Conservation (phyloP, 2,888 invertebrate species). For the Pedicia rivosa region DNA sequence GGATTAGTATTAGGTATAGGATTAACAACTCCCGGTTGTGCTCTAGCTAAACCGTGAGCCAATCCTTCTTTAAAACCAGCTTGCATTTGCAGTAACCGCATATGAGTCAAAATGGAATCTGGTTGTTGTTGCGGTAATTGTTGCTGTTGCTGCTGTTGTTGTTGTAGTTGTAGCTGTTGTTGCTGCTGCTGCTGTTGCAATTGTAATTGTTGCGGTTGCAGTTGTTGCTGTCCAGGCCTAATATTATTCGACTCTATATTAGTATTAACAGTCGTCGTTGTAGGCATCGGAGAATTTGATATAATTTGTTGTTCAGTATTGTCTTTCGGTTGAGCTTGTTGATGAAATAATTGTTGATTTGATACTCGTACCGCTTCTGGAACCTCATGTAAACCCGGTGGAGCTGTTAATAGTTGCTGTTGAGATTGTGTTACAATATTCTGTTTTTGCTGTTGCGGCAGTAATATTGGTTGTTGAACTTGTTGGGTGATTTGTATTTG, state of each 20-base stretch:
- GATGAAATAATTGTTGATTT: constrained; percentile 33
- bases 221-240: constrained; percentile 12
- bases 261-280: constrained; percentile 22
- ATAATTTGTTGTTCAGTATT: constrained; percentile 20
- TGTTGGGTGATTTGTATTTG: constrained; percentile 13
- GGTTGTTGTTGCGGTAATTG: constrained; percentile 28
- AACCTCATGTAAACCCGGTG: constrained; percentile 39
- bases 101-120: constrained; percentile 29
- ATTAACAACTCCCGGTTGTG: constrained; percentile 15
- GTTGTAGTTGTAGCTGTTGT: constrained; percentile 22
- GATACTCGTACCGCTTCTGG: constrained; percentile 40
- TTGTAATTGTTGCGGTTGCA: neutral
- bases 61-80: constrained; percentile 29
- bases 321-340: constrained; percentile 24
- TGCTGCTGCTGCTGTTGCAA: neutral
- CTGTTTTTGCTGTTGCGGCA: constrained; percentile 16
- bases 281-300: constrained; percentile 13
- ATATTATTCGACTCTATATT: constrained; percentile 26
- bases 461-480: constrained; percentile 14
- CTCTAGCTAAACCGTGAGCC: constrained; percentile 16
- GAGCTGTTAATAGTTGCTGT: constrained; percentile 27
- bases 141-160: constrained; percentile 28
- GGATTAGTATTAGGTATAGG: constrained; percentile 12
- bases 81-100: constrained; percentile 27
- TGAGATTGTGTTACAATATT: constrained; percentile 25